Percentiles rank a stretch among this genome's conserved stretches.
These are phyloP conservation scores for Leptonema lineaticorne DNA, from an alignment of 1,140 invertebrate species.

Conservation along the genomic window DNA sequence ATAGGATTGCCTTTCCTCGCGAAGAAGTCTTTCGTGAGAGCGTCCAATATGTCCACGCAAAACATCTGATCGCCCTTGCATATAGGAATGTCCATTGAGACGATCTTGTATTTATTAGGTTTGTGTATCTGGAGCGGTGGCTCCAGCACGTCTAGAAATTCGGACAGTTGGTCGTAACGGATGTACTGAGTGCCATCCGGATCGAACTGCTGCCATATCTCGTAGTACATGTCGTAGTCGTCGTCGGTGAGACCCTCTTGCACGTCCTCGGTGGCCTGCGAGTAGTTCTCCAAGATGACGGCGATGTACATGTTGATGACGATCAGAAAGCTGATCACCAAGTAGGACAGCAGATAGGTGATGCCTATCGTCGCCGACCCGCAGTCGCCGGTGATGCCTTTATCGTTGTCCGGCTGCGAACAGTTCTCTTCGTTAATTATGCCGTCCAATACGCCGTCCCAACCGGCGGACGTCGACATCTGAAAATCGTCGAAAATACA, in stretches of 20 bases:
- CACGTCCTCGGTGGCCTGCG: conserved; percentile 96
- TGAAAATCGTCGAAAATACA: conserved; percentile 48
- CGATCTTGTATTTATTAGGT: conserved; percentile 98
- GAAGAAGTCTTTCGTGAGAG: conserved; percentile 94
- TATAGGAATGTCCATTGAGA: conserved; percentile 97
- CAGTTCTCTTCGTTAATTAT: conserved; percentile 96
- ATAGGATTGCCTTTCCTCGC: conserved; percentile 91
- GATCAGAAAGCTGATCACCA: conserved; percentile 97
- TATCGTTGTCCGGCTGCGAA: conserved; percentile 80
- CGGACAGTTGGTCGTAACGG: conserved; percentile 87
- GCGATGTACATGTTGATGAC: conserved; percentile 99
- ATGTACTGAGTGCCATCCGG: conserved; percentile 98
- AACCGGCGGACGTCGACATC: conserved; percentile 98
- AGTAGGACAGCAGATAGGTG: conserved; percentile 90
- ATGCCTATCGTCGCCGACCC: conserved; percentile 91
- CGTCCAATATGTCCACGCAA: conserved; percentile 97
- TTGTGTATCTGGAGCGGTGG: conserved; percentile 94
- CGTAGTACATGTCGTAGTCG: conserved; percentile 99
- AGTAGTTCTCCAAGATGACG: conserved; percentile 98
- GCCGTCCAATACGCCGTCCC: conserved; percentile 93
- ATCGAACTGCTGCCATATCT: conserved; percentile 98
- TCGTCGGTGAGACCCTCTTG: conserved; percentile 97
- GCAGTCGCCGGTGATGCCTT: conserved; percentile 86
- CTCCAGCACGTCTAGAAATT: conserved; percentile 93
- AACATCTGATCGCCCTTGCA: conserved; percentile 96